Base-by-base conservation (phyloP, 2,888 invertebrate genomes). In the Eilema depressum region DNA sequence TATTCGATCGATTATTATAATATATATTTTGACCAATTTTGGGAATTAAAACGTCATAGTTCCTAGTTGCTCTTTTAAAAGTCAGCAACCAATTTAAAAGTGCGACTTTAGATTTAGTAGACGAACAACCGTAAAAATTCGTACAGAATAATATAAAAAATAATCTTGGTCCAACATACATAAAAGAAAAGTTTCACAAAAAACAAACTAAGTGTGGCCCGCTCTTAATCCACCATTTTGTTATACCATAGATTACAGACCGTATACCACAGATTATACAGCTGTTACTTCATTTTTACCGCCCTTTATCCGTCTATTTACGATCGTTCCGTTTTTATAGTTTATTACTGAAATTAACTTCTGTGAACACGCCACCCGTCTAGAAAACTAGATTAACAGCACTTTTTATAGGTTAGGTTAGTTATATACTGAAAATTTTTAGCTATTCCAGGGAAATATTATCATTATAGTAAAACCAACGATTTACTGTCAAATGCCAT, bases 291-390 rank as follows among this genome's bases (percentile, higher is more conserved):
- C 64, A 69, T 26, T 59, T 63, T 69, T 64, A 59, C 69, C 59
- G 41, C 59, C 69, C 14, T 20, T 64, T 59, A 5, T 7, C 8
- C 37, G 23, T 64, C 26, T 68, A 68, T 76, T 73, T 71, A 67
- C 63, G 64, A 66, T 17, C 8, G 61, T 28, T 70, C 25, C 33
- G 56, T 47, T 64, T 66, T 73, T 53, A 66, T 66, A 68, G 66
- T 65, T 17, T 67, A 65, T 72, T 70, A 69, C 53, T 11, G 14
- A 56, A 65, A 74, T 68, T 68, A 70, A 57, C 61, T 63, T 64
- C 62, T 60, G 65, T 37, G 61, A 71, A 70, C 26, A 59, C 61
- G 67, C 67, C 28, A 69, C 20, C 14, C 64, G 28, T 2, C 41
- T 41, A 41, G 41, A 41, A 41, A 41, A 41, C 63, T 77, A 63